Conservation (phyloP, 2,888 invertebrate species). For the Zele albiditarsus region DNA sequence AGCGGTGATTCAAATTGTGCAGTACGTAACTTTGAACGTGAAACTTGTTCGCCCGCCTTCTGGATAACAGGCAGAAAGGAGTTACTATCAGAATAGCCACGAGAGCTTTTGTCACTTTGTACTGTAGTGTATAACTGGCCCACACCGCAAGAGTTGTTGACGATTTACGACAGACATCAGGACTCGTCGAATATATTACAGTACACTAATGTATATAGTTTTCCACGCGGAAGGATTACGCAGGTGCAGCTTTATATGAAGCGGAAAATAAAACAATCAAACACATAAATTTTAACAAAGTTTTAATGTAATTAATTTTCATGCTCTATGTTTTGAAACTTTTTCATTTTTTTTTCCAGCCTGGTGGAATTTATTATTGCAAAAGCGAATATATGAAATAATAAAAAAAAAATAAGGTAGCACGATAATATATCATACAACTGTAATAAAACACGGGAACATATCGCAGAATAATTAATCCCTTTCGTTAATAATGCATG, state of each 20-base stretch:
- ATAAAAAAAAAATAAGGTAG: background rate
- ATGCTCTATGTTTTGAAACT: background rate
- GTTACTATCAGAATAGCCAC: conserved; percentile 49
- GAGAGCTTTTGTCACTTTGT: conserved; percentile 48
- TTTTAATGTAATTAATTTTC: too few species aligned
- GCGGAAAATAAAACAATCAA: too few species aligned
- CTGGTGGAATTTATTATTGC: background rate
- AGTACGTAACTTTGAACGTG: conserved; percentile 59
- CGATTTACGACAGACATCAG: conserved; percentile 11
- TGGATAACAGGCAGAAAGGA: conserved; percentile 42
- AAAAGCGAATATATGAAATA: background rate
- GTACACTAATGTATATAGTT: too few species aligned
- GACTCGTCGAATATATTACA: conserved; percentile 27
- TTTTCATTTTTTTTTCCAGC: background rate
- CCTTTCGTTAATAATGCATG: too few species aligned
- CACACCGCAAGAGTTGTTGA: conserved; percentile 29
- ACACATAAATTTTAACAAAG: too few species aligned
- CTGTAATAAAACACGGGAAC: too few species aligned
- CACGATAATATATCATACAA: too few species aligned
- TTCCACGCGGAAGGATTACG: too few species aligned
- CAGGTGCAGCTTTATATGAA: too few species aligned
- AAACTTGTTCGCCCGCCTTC: conserved; percentile 54
- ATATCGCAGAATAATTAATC: too few species aligned
- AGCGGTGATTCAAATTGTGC: conserved; percentile 62
- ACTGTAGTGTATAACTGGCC: conserved; percentile 20